phyloP scores from a whole-genome alignment of 2,888 invertebrate species.

The Eilema griseolum region DNA sequence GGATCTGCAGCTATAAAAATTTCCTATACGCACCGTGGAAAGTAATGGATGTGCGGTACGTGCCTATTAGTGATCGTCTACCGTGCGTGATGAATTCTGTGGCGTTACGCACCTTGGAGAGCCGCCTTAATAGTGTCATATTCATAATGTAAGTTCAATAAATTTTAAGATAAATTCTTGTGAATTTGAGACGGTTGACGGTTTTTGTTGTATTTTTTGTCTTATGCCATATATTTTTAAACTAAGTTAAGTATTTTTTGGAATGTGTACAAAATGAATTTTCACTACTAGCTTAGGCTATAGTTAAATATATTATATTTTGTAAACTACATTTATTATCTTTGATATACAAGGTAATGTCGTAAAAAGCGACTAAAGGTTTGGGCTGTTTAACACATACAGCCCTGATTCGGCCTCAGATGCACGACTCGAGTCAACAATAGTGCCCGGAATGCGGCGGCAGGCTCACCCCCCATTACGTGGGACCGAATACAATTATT shows the following conservation, averaged over 20 bases:
- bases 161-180: neutral
- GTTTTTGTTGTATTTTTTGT: neutral
- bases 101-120: neutral
- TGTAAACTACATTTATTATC: neutral
- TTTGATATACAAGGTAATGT: neutral
- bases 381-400: too few relatives aligned
- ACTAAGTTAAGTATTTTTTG: neutral
- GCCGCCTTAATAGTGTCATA: neutral
- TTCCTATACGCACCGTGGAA: neutral
- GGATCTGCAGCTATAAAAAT: neutral
- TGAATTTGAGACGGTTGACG: neutral
- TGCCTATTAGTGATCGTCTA: neutral
- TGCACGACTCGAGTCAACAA: too few relatives aligned
- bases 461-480: too few relatives aligned
- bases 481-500: too few relatives aligned
- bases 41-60: neutral
- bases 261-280: slow-evolving; percentile 15
- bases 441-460: too few relatives aligned
- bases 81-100: neutral
- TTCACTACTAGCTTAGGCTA: slow-evolving; percentile 5
- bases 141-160: neutral
- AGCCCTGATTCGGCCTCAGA: too few relatives aligned
- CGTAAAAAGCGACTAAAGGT: too few relatives aligned
- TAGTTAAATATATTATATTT: slow-evolving; percentile 14
- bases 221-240: neutral